These are phyloP conservation scores for Gavialis gangeticus DNA, from an alignment of 2,113 vertebrate genomes.

Conservation along the genomic window DNA sequence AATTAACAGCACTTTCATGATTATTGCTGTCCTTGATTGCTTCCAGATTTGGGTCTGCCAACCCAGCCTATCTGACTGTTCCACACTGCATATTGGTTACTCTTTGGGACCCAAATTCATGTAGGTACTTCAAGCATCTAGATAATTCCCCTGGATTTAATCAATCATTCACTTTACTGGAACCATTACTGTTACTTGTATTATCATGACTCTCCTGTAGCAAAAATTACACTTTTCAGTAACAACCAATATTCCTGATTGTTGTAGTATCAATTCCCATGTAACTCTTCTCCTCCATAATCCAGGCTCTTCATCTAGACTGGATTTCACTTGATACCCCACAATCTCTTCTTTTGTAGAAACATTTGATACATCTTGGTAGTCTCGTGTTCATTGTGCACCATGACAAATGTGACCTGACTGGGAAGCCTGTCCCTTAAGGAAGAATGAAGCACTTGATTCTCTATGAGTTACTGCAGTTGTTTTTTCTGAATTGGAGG, in stretches of 20 bases:
- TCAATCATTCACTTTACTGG: not conserved
- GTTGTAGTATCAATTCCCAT: not conserved
- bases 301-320: not conserved
- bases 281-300: not conserved
- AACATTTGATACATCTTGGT: not conserved
- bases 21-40: not conserved
- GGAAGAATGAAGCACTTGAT: not conserved
- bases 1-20: not conserved
- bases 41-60: not conserved
- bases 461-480: not conserved
- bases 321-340: not conserved
- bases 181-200: not conserved
- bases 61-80: not conserved
- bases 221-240: too few species aligned
- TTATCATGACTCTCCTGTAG: not conserved
- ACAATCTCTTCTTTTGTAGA: not conserved
- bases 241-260: not conserved
- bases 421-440: not conserved
- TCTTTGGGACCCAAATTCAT: not conserved
- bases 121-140: not conserved
- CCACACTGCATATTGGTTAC: not conserved
- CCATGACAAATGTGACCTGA: not conserved
- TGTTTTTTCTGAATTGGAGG: not conserved
- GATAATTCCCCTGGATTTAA: not conserved
- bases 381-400: not conserved